A percentile compares a stretch with the other conserved stretches of the same genome.
These are phyloP conservation scores for Tetrao urogallus DNA, from an alignment of 2,113 vertebrate species.

Conservation along the genomic window DNA sequence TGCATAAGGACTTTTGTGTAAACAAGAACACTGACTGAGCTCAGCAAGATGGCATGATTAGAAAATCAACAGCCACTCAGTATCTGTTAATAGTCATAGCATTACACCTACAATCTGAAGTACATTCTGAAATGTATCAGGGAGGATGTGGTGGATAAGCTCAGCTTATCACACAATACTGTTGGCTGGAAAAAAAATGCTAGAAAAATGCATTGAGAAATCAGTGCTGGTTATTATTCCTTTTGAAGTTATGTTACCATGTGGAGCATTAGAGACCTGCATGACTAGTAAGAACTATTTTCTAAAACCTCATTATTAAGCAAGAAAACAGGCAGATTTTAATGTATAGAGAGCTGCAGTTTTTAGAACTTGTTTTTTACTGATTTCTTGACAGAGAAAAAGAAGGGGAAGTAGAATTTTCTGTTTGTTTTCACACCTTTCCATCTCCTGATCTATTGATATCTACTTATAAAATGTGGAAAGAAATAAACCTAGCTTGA, in stretches of 20 bases:
- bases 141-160: not conserved
- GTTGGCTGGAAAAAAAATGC: not conserved
- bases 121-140: constrained; percentile 5
- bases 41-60: not conserved
- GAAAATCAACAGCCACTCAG: not conserved
- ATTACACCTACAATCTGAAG: not conserved
- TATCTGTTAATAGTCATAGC: not conserved
- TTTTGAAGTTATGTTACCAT: constrained; percentile 50
- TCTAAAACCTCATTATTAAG: constrained; percentile 4
- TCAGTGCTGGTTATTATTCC: not conserved
- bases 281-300: not conserved
- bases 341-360: not conserved
- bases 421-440: not conserved
- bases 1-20: not conserved
- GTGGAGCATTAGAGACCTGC: not conserved
- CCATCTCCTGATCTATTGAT: not conserved
- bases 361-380: not conserved
- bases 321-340: not conserved
- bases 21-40: not conserved
- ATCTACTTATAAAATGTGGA: not conserved
- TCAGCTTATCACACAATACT: constrained; percentile 8
- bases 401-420: rapidly evolving
- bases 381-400: not conserved
- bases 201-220: constrained; percentile 2
- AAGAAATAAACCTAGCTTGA: not conserved